These are phyloP conservation scores for Centroberyx gerrardi DNA, from an alignment of 2,797 vertebrate species.

Conservation along the genomic window DNA sequence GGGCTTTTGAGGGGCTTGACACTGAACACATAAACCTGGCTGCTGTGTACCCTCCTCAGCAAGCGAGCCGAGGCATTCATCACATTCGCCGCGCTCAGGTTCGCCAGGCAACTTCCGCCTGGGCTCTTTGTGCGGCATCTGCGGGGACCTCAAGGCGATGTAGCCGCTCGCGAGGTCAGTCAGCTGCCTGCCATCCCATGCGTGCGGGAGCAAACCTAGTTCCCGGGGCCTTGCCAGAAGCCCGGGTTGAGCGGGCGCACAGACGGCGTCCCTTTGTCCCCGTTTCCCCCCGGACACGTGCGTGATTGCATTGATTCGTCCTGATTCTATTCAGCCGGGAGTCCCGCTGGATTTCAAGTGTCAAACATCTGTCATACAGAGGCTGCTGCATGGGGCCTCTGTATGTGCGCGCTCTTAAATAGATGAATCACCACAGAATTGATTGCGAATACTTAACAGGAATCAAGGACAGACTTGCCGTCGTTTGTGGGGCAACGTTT, in stretches of 20 bases:
- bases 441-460: slow-evolving; percentile 33
- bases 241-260: slow-evolving; percentile 52
- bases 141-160: slow-evolving; percentile 81
- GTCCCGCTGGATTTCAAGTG: slow-evolving; percentile 80
- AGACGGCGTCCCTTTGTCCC: slow-evolving; percentile 79
- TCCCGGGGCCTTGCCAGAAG: slow-evolving; percentile 70
- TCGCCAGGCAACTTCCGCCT: slow-evolving; percentile 55
- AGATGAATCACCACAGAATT: slow-evolving; percentile 41
- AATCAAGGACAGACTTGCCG: slow-evolving; percentile 28
- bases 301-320: slow-evolving; percentile 84
- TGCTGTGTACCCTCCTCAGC: slow-evolving; percentile 60
- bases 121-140: slow-evolving; percentile 76
- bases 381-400: slow-evolving; percentile 31
- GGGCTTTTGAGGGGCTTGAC: slow-evolving; percentile 79
- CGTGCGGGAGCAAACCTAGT: slow-evolving; percentile 71
- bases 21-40: slow-evolving; percentile 74
- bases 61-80: slow-evolving; percentile 74
- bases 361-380: slow-evolving; percentile 84
- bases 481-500: neutral
- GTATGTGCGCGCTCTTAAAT: slow-evolving; percentile 48
- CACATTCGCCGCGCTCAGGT: slow-evolving; percentile 76
- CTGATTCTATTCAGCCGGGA: slow-evolving; percentile 79
- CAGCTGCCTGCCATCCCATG: slow-evolving; percentile 78
- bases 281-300: slow-evolving; percentile 78
- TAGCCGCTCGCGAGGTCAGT: slow-evolving; percentile 76